These are phyloP conservation scores for Escarpia spicata DNA, from an alignment of 2,888 invertebrate genomes.

Conservation along the genomic window DNA sequence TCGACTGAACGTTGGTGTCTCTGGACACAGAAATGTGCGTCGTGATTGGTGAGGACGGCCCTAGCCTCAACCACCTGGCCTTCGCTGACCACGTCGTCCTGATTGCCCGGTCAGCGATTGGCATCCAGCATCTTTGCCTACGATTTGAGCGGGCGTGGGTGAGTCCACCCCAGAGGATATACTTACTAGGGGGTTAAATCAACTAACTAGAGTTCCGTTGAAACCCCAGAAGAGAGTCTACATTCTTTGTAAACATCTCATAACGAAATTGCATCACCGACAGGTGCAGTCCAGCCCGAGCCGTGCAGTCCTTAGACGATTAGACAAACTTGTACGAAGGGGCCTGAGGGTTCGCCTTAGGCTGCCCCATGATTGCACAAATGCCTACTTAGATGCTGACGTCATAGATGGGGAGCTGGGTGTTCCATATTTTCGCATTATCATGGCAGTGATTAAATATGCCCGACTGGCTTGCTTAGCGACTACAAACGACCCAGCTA, in stretches of 20 bases:
- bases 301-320: background rate
- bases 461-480: background rate
- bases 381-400: background rate
- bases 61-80: background rate
- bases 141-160: background rate
- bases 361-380: background rate
- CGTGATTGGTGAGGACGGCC: background rate
- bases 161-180: background rate
- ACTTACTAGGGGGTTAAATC: background rate
- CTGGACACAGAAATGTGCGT: background rate
- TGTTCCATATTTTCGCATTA: background rate
- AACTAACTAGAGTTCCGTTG: conserved; percentile 14
- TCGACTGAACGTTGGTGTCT: conserved; percentile 3
- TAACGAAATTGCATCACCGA: background rate
- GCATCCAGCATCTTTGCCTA: background rate
- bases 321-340: background rate
- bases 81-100: conserved; percentile 18
- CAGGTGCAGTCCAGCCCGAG: background rate
- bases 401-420: background rate
- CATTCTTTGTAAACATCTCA: background rate
- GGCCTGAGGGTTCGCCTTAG: background rate
- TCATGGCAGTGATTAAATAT: background rate
- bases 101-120: background rate
- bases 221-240: background rate
- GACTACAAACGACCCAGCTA: background rate